A percentile compares a stretch with the other conserved stretches of the same genome.
These are phyloP conservation scores for Corydoras maculifer DNA, from an alignment of 2,113 vertebrate genomes.

Conservation along the genomic window DNA sequence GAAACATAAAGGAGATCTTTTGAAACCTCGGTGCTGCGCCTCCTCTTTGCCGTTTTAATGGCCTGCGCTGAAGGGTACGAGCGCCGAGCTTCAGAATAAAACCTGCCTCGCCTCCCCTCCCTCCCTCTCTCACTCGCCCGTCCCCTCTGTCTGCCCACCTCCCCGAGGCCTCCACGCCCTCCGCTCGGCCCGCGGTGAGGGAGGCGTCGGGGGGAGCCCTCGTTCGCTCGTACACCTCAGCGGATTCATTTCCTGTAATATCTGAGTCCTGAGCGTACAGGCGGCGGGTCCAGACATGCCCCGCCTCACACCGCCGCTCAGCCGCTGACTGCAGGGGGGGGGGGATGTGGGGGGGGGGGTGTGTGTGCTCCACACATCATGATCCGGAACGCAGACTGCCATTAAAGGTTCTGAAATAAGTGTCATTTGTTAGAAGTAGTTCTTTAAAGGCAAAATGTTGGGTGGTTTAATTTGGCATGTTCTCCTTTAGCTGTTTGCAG, in stretches of 20 bases:
- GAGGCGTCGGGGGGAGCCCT: no score
- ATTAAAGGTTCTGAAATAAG: no score
- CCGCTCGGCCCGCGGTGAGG: no score
- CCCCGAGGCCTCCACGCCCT: neutral
- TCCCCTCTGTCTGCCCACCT: slow-evolving; percentile 13
- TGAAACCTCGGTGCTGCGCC: neutral
- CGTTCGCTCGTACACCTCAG: neutral
- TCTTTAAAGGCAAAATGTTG: no score
- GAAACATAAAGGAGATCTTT: slow-evolving; percentile 16
- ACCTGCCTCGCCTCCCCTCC: slow-evolving; percentile 16
- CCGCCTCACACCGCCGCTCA: neutral
- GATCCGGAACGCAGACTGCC: no score
- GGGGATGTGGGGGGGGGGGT: no score
- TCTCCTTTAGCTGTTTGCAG: no score
- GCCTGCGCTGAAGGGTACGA: slow-evolving; percentile 5
- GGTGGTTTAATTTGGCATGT: no score
- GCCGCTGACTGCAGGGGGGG: no score
- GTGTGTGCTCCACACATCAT: no score
- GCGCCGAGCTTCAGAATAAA: neutral
- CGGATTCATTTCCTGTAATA: slow-evolving; percentile 13
- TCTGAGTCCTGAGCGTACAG: slow-evolving; percentile 5
- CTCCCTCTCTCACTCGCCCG: slow-evolving; percentile 45
- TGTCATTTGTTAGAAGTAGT: no score
- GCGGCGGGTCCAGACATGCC: neutral
- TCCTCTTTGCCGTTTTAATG: slow-evolving; percentile 12